Base-by-base conservation (phyloP, 1,140 invertebrate genomes). In the Anoplophora glabripennis region DNA sequence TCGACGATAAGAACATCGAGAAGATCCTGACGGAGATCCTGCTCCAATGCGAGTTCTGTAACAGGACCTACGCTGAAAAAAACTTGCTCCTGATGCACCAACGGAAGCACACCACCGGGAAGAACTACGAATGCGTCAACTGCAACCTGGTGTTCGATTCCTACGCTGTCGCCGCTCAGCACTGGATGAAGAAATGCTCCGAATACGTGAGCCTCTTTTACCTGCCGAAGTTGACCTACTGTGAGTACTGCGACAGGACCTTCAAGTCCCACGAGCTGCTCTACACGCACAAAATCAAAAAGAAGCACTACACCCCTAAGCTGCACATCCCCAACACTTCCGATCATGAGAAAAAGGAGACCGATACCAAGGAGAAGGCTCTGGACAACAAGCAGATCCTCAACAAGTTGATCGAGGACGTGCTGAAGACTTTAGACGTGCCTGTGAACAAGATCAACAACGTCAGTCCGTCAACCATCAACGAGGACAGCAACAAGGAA, bases 41-140 rank as follows among this genome's bases (percentile, higher is more conserved):
- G 1, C 71, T 82, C 12, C 81, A 83, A 61, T 84, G 82, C 45
- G 82, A 84, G 63, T 84, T 81, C 55, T 84, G 82, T 59, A 82
- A 82, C 53, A 76, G 73, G 18, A 72, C 78, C 0, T 84, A 81
- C 56, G 74, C 75, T 0, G 79, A 82, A 18, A 75, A 78, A 48
- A 70, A 75, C 1, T 65, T 74, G 10, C 48, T 84, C 9, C 69
- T 80, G 1, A 48, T 63, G 11, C 82, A 84, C 61, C 77, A 79
- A 35, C 70, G 75, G 11, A 66, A 56, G 4, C 83, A 84, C 59
- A 67, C 76, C 10, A 75, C 79, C 4, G 75, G 77, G 10, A 76
- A 74, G 34, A 81, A 81, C 3, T 84, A 83, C 57, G 79, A 77
- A 59, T 85, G 83, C 68, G 77, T 77, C 10, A 71, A 74, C 2